Base-by-base conservation (phyloP, 2,888 invertebrate species). In the Aricia artaxerxes region DNA sequence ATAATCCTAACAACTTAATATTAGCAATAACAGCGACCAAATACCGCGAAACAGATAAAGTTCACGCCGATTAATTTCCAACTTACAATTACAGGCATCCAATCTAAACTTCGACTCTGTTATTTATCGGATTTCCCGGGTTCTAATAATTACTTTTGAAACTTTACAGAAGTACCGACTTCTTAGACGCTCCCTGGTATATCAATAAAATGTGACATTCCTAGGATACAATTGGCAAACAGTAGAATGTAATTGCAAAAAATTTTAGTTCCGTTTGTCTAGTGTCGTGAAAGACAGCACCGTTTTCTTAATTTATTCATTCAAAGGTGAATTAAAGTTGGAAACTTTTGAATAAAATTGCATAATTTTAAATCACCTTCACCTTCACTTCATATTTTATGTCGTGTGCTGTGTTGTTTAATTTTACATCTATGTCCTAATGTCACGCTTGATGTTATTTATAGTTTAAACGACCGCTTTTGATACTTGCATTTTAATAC, bases 261-360 rank as follows among this genome's bases (percentile, higher is more conserved):
- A 69, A 35, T 16, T 16, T 69, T 69, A 38, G 35, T 69, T 64
- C 69, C 35, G 69, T 69, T 69, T 69, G 82, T 84, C 86, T 82
- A 83, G 85, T 89, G 86, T 89, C 88, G 84, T 85, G 85, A 86
- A 87, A 86, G 87, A 86, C 87, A 89, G 88, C 89, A 90, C 88
- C 86, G 24, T 72, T 40, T 80, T 82, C 73, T 69, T 80, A 11
- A 76, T 35, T 78, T 57, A 35, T 73, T 38, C 69, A 69, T 69
- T 69, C 5, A 69, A 35, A 38, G 69, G 69, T 69, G 69, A 35
- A 69, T 16, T 69, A 69, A 69, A 69, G 35, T 69, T 69, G 61
- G 13, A 61, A 7, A 61, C n/a, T 61, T n/a, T 61, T 61, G 7
- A 6, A 61, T n/a, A 61, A 61, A 61, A 61, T n/a, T 24, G 7